Evolutionary conservation across 1,140 invertebrate species (phyloP), one percentile per base, ranked within the genome.

Genomic region (Physella acuta): DNA sequence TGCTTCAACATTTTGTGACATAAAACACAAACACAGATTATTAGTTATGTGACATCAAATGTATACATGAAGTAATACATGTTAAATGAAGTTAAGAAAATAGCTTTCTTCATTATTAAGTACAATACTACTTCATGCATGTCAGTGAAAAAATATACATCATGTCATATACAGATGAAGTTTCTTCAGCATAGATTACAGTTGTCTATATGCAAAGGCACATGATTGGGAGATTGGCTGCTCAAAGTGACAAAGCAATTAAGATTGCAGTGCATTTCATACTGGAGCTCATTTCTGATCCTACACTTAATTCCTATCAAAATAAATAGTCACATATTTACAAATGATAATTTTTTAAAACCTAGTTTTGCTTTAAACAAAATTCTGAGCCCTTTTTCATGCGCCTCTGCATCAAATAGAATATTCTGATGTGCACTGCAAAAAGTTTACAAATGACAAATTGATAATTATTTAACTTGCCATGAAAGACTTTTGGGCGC

Each of bases 401-500:
- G 31, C 20, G 24, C 60, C 60, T 62, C 60, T 49, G 60, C 60
- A 62, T 26, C 16, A 34, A 58, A 56, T 24, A n/a, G 16, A 20
- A 17, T 62, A 30, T 62, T 28, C 36, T 3, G 26, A 26, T 39
- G n/a, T 65, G 49, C 62, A 65, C 62, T 44, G 39, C 39, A 65
- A 65, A 65, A 14, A 62, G 17, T 51, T 33, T 36, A 52, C 30
- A 51, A 53, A 52, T 53, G 52, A 44, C 44, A 60, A 24, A 49
- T 51, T 52, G 61, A 55, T 28, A 62, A 59, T 56, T 69, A 68
- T 60, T 55, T 68, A 49, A 68, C 33, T 28, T 14, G 53, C 44
- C 53, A 60, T 52, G 58, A 66, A 71, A 44, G 39, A 65, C 28
- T 36, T n/a, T 51, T 65, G 63, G 56, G 39, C 63, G 26, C 53